Evolutionary conservation across 1,140 invertebrate species (phyloP).

Genomic region (Lucilia sericata): DNA sequence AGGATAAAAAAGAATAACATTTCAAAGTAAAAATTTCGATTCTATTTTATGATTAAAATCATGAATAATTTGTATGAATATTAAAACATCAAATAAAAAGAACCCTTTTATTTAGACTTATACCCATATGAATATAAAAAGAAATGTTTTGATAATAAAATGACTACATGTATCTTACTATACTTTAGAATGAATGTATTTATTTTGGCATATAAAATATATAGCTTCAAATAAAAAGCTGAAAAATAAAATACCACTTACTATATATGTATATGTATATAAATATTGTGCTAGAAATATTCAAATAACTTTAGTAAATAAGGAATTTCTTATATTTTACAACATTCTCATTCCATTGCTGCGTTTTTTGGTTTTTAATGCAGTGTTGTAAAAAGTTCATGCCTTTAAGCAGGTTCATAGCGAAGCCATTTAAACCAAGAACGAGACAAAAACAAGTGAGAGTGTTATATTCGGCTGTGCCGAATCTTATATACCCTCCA

Average conservation of each 20-base stretch:
- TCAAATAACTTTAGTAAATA: neutral
- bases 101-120: neutral
- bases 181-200: no score
- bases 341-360: neutral
- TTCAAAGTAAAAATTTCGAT: neutral
- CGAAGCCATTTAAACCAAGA: neutral
- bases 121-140: neutral
- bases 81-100: slow-evolving; percentile 7
- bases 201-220: neutral
- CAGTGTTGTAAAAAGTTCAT: neutral
- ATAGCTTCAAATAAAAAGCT: no score
- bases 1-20: no score
- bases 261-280: no score
- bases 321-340: neutral
- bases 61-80: neutral
- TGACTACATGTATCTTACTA: neutral
- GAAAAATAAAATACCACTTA: no score
- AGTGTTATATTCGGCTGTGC: no score
- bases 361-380: neutral
- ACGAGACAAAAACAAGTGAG: neutral
- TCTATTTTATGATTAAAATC: neutral
- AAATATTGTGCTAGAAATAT: neutral
- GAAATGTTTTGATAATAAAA: neutral
- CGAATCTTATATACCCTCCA: no score
- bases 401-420: neutral